A percentile compares a stretch with the other conserved stretches of the same genome.
phyloP scores from a whole-genome alignment of 2,113 vertebrate species.

The Paramormyrops kingsleyae region DNA sequence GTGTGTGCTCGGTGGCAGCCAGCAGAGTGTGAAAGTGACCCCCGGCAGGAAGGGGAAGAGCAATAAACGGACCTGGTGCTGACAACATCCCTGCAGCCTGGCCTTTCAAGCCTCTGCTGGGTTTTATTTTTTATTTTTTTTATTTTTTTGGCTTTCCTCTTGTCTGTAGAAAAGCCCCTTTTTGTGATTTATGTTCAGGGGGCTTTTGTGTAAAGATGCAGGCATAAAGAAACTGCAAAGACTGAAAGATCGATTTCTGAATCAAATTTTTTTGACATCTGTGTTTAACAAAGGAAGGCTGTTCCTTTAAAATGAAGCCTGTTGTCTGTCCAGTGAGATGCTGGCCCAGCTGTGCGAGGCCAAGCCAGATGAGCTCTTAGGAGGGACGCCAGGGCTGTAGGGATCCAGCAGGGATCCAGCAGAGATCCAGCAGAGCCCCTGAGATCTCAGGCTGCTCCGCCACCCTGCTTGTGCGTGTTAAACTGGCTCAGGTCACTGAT shows the following conservation, averaged over 20 bases:
- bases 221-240: constrained; percentile 1
- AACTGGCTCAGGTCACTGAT: background rate
- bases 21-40: constrained; percentile 50
- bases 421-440: background rate
- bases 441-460: background rate
- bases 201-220: background rate
- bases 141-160: background rate
- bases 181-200: background rate
- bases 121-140: background rate
- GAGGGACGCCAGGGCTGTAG: background rate
- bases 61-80: background rate
- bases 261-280: constrained; percentile 1
- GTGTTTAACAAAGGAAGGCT: background rate
- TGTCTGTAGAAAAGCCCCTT: background rate
- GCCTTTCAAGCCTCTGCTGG: constrained; percentile 28
- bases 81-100: background rate
- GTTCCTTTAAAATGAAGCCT: background rate
- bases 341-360: background rate
- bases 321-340: background rate
- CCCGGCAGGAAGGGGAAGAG: constrained; percentile 37
- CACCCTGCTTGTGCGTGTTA: background rate
- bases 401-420: background rate
- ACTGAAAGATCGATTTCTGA: background rate
- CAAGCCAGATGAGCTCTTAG: background rate
- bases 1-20: constrained; percentile 46